phyloP scores from a whole-genome alignment of 2,797 vertebrate species.

The Mycteria americana region DNA sequence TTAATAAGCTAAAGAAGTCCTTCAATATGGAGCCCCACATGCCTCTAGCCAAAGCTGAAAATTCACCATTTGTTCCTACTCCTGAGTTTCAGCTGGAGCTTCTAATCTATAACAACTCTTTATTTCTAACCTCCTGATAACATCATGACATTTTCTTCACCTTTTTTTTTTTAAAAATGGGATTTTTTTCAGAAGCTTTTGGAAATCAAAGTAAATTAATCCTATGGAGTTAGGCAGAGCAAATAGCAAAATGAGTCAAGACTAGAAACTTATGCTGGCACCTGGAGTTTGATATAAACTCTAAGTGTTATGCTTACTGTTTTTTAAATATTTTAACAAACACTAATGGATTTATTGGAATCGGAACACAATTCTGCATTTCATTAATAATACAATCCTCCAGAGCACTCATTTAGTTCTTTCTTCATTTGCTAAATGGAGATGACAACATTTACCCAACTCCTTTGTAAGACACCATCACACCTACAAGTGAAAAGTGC shows the following conservation, averaged over 20 bases:
- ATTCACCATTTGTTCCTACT: not conserved
- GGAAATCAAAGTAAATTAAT: not conserved
- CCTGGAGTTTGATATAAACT: not conserved
- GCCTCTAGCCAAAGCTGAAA: not conserved
- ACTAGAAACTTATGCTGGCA: not conserved
- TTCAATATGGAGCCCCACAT: not conserved
- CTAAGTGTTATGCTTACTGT: not conserved
- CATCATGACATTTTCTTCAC: not conserved
- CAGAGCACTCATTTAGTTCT: not conserved
- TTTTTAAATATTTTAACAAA: not conserved
- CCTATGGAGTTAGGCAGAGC: not conserved
- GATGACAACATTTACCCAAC: not conserved
- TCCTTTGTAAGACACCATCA: not conserved
- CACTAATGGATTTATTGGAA: not conserved
- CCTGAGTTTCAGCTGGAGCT: not conserved
- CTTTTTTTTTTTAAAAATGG: not conserved
- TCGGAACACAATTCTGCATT: not conserved
- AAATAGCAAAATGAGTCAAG: not conserved
- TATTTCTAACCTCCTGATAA: not conserved
- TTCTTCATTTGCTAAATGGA: not conserved
- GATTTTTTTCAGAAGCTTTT: not conserved
- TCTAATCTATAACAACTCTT: not conserved
- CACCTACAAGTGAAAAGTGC: not conserved
- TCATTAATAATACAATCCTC: not conserved
- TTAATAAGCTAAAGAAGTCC: not conserved